Conservation (phyloP, 2,888 invertebrate genomes). For the Tetranychus truncatus region DNA sequence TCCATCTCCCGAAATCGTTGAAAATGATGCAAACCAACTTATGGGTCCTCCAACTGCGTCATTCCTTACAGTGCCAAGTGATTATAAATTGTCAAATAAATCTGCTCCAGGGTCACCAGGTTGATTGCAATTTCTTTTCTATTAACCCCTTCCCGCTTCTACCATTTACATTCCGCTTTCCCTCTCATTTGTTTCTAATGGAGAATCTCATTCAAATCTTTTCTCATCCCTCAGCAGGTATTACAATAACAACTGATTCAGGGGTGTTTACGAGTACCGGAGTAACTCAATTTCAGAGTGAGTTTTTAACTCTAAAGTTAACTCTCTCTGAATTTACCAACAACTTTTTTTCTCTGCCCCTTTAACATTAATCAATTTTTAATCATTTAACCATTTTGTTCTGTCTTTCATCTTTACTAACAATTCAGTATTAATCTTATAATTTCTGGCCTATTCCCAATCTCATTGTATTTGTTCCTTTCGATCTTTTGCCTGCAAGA, state of each 20-base stretch:
- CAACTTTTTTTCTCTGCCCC: background rate
- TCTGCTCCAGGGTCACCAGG: slow-evolving; percentile 23
- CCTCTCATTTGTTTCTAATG: background rate
- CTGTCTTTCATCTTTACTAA: too few species aligned
- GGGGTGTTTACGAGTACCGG: slow-evolving; percentile 11
- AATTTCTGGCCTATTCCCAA: too few species aligned
- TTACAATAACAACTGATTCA: slow-evolving; percentile 13
- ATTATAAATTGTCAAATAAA: slow-evolving; percentile 16
- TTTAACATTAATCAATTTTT: too few species aligned
- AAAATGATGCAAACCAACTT: slow-evolving; percentile 20
- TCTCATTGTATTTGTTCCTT: too few species aligned
- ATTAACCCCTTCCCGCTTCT: background rate
- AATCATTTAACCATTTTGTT: too few species aligned
- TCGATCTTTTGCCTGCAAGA: too few species aligned
- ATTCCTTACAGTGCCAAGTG: slow-evolving; percentile 18
- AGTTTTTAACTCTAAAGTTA: slow-evolving; percentile 10
- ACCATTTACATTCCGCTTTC: background rate
- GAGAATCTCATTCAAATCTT: slow-evolving; percentile 17
- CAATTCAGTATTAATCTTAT: too few species aligned
- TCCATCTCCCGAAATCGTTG: slow-evolving; percentile 45
- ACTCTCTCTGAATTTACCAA: slow-evolving; percentile 7
- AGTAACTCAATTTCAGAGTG: slow-evolving; percentile 13
- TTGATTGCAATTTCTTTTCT: background rate
- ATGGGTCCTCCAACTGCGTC: slow-evolving; percentile 18
- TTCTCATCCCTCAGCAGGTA: slow-evolving; percentile 20